These are phyloP conservation scores for Notothenia rossii DNA, from an alignment of 2,113 vertebrate genomes.

Conservation along the genomic window DNA sequence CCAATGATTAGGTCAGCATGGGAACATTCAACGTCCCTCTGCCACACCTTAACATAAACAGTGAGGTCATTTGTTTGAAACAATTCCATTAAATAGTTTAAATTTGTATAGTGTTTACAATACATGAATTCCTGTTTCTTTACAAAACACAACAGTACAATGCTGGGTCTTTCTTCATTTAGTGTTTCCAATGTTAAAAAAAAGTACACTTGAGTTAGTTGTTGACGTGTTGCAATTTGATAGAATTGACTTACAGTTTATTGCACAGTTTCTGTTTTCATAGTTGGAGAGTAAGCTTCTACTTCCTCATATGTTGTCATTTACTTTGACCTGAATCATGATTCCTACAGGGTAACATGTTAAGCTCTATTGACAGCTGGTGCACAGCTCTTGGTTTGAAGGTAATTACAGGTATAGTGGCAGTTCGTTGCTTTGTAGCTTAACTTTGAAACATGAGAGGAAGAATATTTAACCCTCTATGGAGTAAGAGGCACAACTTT, in stretches of 20 bases:
- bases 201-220: background rate
- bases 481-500: conserved; percentile 5
- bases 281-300: conserved; percentile 9
- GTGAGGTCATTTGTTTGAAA: background rate
- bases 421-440: conserved; percentile 31
- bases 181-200: background rate
- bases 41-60: conserved; percentile 40
- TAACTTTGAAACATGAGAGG: conserved; percentile 30
- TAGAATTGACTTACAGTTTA: background rate
- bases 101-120: background rate
- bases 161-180: too few species aligned
- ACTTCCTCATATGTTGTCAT: conserved; percentile 48
- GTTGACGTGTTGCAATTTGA: conserved; percentile 17
- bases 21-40: background rate
- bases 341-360: background rate
- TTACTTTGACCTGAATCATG: conserved; percentile 15
- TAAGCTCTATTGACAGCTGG: conserved; percentile 32
- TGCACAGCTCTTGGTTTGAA: conserved; percentile 14
- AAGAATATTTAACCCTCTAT: conserved; percentile 18
- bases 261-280: conserved; percentile 1
- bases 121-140: background rate
- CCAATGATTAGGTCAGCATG: background rate
- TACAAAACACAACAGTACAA: background rate
- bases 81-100: background rate
- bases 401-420: conserved; percentile 53